These are phyloP conservation scores for Tenthredo distinguenda DNA, from an alignment of 2,888 invertebrate species.

Conservation along the genomic window DNA sequence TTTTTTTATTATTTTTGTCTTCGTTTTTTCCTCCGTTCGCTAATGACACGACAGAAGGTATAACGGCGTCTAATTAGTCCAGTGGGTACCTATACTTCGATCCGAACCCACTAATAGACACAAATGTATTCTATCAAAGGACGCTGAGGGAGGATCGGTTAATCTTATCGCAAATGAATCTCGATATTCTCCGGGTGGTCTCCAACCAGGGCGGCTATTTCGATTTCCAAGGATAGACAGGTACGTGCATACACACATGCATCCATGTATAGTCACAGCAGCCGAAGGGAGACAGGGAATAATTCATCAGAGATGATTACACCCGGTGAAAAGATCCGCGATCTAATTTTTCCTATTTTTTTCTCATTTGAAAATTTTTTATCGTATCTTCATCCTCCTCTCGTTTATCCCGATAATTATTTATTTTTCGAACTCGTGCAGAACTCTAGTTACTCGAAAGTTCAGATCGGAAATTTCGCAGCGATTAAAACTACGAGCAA, in stretches of 20 bases:
- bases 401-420: background rate
- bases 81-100: constrained; percentile 2
- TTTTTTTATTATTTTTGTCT: background rate
- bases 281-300: background rate
- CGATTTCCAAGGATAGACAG: constrained; percentile 3
- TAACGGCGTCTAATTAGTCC: constrained; percentile 41
- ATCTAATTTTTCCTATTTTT: background rate
- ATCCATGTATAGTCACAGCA: background rate
- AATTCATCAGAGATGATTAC: constrained; percentile 4
- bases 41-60: background rate
- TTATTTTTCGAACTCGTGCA: background rate
- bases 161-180: constrained; percentile 38
- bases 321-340: background rate
- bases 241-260: background rate
- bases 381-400: background rate
- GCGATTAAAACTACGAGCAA: background rate
- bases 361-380: no score
- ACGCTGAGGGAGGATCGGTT: background rate
- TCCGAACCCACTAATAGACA: constrained; percentile 32
- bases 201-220: background rate
- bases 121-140: constrained; percentile 28
- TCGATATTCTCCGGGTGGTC: constrained; percentile 42
- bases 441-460: background rate
- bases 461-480: background rate
- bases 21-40: background rate